Base-by-base conservation (phyloP, 2,113 vertebrate genomes). In the Suncus etruscus region DNA sequence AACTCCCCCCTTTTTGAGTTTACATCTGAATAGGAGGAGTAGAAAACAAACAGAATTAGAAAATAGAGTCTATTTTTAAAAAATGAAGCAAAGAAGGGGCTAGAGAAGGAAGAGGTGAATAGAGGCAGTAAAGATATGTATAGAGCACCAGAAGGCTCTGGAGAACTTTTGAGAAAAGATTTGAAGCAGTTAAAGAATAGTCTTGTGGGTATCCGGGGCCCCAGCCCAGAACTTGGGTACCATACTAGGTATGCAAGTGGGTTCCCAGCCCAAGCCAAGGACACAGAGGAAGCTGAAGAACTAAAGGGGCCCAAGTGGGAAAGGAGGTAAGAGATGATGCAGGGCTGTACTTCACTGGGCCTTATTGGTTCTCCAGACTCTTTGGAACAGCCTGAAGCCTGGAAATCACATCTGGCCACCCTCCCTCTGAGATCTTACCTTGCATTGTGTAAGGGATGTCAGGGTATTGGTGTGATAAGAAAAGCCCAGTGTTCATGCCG, bases 21-120 rank as follows among this genome's bases (percentile, higher is more conserved):
- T 39, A 39, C 39, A 39, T 39, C 39, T 39, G 39, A 39, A 5
- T 39, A 5, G 39, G 39, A 39, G 39, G 39, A 39, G 39, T 39
- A 39, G 39, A 39, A 39, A 39, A 39, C 39, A 39, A 39, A 39
- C 39, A 39, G 39, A 39, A 39, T 39, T 39, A 39, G 39, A 39
- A 39, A 39, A 39, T 39, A 39, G 39, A 39, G 39, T 39, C 39
- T 39, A 39, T 39, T 16, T 58, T 58, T 11, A 58, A 58, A 58
- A 20, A 58, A 79, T 76, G 76, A 65, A 89, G 86, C 14, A 39
- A 80, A 87, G 88, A 66, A 77, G 86, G 48, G n/a, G 20, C 3
- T 18, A 86, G 73, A 24, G 32, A 69, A 79, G 27, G n/a, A 70
- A 15, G 45, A 3, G 6, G 2, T 16, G 25, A 0, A 5, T 20